A percentile compares a stretch with the other conserved stretches of the same genome.
Evolutionary conservation across 2,888 invertebrate genomes (phyloP).

Genomic region (Chirona hameri): DNA sequence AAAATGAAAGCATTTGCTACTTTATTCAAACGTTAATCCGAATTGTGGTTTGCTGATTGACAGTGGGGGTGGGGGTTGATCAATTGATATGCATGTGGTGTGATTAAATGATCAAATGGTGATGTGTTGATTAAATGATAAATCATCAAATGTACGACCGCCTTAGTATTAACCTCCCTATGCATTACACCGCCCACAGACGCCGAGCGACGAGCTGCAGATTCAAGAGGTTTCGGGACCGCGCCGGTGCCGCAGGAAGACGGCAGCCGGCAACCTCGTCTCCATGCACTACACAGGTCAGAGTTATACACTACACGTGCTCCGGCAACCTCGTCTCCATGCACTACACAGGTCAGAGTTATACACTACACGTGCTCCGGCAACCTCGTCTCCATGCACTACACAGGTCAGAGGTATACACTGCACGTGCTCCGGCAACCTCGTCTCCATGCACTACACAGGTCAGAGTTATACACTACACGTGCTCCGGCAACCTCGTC

Average conservation of each 20-base stretch:
- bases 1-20: too few relatives aligned
- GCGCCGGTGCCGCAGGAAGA: not conserved
- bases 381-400: not conserved
- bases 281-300: conserved; percentile 23
- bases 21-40: too few relatives aligned
- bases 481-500: not conserved
- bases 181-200: too few relatives aligned
- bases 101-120: too few relatives aligned
- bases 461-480: not conserved
- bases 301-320: not conserved
- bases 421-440: not conserved
- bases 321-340: not conserved
- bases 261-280: not conserved
- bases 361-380: not conserved
- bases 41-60: too few relatives aligned
- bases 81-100: too few relatives aligned
- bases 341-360: not conserved
- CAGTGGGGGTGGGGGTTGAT: too few relatives aligned
- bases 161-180: too few relatives aligned
- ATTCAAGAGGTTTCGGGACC: not conserved
- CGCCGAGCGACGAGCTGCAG: too few relatives aligned
- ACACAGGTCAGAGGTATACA: not conserved
- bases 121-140: too few relatives aligned
- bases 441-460: conserved; percentile 7
- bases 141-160: too few relatives aligned